phyloP scores from a whole-genome alignment of 2,113 vertebrate genomes.

The Smithornis capensis region DNA sequence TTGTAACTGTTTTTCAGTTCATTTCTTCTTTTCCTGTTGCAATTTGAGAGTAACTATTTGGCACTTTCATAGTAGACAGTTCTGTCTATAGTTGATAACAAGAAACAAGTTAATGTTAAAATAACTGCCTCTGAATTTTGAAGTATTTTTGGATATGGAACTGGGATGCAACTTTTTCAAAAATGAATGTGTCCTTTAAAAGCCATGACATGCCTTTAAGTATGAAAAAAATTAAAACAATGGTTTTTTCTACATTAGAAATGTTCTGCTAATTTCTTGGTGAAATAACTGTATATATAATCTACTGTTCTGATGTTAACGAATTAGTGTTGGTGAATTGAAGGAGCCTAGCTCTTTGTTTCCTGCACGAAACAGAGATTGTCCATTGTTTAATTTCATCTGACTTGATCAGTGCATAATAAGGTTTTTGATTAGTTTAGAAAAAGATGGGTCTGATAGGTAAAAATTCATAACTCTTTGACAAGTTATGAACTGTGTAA shows the following conservation, averaged over 20 bases:
- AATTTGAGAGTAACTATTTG: background rate
- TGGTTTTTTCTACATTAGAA: background rate
- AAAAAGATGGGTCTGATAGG: background rate
- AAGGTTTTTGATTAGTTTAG: background rate
- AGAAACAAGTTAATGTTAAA: background rate
- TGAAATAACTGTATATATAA: background rate
- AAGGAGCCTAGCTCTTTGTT: background rate
- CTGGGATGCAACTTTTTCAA: background rate
- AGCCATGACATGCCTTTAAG: background rate
- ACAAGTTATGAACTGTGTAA: background rate
- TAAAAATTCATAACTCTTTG: background rate
- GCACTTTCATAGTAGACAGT: background rate
- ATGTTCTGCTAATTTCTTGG: background rate
- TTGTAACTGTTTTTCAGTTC: background rate
- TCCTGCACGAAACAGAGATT: background rate
- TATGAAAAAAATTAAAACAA: background rate
- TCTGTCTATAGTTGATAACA: background rate
- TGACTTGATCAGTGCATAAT: background rate
- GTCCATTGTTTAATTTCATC: background rate
- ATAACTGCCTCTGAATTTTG: background rate
- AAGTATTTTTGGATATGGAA: background rate
- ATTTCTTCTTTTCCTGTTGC: background rate
- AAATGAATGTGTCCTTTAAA: background rate
- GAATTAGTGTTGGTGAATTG: background rate
- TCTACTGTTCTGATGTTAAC: background rate